These are phyloP conservation scores for Takifugu flavidus DNA, from an alignment of 2,113 vertebrate species.

Conservation along the genomic window DNA sequence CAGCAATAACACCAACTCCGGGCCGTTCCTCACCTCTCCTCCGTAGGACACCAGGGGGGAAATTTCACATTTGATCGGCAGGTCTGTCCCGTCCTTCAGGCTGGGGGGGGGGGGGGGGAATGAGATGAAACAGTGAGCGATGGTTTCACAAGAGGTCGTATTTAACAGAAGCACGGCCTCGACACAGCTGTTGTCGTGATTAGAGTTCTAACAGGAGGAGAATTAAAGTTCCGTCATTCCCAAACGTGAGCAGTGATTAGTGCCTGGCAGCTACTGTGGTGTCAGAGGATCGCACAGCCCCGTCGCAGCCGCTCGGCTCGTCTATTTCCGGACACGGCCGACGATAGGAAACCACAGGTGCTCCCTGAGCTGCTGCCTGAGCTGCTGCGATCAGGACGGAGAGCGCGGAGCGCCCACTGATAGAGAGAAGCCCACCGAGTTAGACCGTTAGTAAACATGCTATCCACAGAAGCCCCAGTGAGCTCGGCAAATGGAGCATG, in stretches of 20 bases:
- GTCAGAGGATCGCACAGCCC: too few species aligned
- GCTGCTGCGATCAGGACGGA: constrained; percentile 5
- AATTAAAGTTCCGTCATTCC: constrained; percentile 39
- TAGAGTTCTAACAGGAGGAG: constrained; percentile 49
- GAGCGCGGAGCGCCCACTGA: neutral
- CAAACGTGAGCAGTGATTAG: constrained; percentile 48
- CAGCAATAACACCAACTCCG: constrained; percentile 3
- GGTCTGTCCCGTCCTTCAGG: constrained; percentile 90
- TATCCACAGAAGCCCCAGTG: neutral
- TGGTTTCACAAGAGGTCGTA: constrained; percentile 2
- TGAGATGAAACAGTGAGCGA: constrained; percentile 20
- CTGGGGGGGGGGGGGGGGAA: constrained; percentile 68
- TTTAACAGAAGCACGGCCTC: constrained; percentile 43
- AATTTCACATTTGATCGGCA: constrained; percentile 95
- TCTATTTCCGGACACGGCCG: constrained; percentile 41
- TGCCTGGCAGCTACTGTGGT: too few species aligned
- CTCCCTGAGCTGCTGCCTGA: constrained; percentile 18
- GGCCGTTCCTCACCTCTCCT: constrained; percentile 84
- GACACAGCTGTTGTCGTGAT: constrained; percentile 59
- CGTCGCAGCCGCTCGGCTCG: too few species aligned
- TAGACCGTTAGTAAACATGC: too few species aligned
- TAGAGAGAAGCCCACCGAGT: too few species aligned
- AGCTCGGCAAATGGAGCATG: constrained; percentile 24
- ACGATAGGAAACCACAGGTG: constrained; percentile 23
- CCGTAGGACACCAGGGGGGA: constrained; percentile 91